Evolutionary conservation across 2,888 invertebrate genomes (phyloP).

Genomic region (Machimus atricapillus): DNA sequence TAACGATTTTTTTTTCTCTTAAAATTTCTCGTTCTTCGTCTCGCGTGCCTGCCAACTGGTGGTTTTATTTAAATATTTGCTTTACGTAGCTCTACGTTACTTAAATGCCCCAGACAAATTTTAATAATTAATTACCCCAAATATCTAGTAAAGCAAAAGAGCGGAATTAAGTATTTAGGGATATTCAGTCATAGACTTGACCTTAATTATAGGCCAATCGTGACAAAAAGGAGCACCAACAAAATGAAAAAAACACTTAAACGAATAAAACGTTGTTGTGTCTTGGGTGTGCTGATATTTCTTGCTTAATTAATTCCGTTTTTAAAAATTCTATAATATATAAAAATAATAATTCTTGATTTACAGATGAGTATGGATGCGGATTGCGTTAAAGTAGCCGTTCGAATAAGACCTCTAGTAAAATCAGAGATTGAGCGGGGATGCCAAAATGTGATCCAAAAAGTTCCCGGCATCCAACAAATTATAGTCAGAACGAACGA

Average conservation of each 20-base stretch:
- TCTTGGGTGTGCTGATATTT: too few species aligned
- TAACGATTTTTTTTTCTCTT: too few species aligned
- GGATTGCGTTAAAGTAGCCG: conserved; percentile 70
- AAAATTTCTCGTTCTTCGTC: too few species aligned
- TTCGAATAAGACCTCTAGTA: conserved; percentile 83
- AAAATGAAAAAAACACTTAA: not conserved
- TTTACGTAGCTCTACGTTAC: not conserved
- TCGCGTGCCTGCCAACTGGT: not conserved
- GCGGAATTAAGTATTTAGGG: not conserved
- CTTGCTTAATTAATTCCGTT: not conserved
- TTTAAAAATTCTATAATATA: not conserved
- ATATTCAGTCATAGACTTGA: not conserved
- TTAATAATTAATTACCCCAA: not conserved
- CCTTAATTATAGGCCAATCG: not conserved
- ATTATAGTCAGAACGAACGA: conserved; percentile 73
- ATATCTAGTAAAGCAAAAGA: not conserved
- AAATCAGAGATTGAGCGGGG: conserved; percentile 75
- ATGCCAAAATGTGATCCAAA: conserved; percentile 76
- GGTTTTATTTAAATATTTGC: not conserved
- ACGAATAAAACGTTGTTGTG: not conserved
- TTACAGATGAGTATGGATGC: conserved; percentile 47
- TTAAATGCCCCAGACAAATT: not conserved
- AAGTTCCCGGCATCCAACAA: conserved; percentile 71
- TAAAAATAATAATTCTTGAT: not conserved
- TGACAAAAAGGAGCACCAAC: not conserved